Conservation (phyloP, 2,113 vertebrate genomes). For the Psephotus haematonotus region DNA sequence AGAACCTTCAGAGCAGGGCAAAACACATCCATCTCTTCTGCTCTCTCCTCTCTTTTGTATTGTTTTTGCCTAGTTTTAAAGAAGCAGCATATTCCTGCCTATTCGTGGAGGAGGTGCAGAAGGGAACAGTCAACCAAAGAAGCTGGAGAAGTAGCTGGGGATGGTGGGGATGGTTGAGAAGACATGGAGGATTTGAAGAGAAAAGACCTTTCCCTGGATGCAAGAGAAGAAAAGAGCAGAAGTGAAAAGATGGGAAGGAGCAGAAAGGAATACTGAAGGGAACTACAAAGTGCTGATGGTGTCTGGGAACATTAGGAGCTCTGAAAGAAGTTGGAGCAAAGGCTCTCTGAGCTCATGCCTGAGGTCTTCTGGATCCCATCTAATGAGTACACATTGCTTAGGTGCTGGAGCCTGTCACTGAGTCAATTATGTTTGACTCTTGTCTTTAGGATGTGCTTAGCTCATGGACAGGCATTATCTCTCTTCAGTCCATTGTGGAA, state of each 20-base stretch:
- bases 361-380: not conserved
- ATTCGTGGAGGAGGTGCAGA: not conserved
- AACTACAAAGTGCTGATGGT: not conserved
- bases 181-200: not conserved
- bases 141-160: not conserved
- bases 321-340: not conserved
- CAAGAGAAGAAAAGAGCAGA: not conserved
- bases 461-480: not conserved
- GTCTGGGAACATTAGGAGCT: not conserved
- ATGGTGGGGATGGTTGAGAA: not conserved
- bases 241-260: not conserved
- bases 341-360: not conserved
- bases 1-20: not conserved
- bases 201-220: not conserved
- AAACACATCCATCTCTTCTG: not conserved
- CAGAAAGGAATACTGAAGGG: not conserved
- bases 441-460: not conserved
- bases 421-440: not conserved
- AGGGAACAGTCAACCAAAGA: not conserved
- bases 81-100: not conserved
- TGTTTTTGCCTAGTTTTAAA: not conserved
- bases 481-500: rapidly evolving
- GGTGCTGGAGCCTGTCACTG: not conserved
- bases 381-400: not conserved
- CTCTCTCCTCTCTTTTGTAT: not conserved